Evolutionary conservation across 2,888 invertebrate genomes (phyloP), one percentile per base, ranked within the genome.

Genomic region (Steinernema hermaphroditum): DNA sequence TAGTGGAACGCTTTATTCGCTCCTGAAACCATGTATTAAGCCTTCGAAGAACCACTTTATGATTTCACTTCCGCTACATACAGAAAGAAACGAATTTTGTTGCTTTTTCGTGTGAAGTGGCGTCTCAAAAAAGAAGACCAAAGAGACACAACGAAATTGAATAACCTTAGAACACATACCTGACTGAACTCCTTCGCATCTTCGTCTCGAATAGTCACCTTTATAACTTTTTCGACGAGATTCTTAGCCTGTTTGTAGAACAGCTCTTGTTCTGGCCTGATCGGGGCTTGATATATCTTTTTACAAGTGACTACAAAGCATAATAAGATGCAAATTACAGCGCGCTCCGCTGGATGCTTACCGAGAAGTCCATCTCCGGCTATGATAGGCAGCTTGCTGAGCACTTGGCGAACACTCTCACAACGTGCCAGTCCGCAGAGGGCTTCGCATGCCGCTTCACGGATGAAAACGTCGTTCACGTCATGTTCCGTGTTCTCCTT

Each of bases 221-320:
- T 79, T 8, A 81, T 81, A n/a, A 85, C 82, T 6, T 75, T 71
- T 87, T 95, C 94, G 75, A 98, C 90, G 46, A 98, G 88, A 83
- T 94, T 93, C 14, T 94, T 88, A 0, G 95, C 96, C 87, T 94
- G 93, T 85, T 93, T 94, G 88, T 96, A 96, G 87, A 98, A 98
- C 88, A 92, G 91, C 0, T 94, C 93, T 88, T 98, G 97, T 84
- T 96, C 96, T 79, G 93, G 92, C 0, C 95, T 90, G 88, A 95
- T 27, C 62, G 62, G 62, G 9, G 62, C 62, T 32, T 62, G 62
- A 16, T 62, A 16, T 16, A 62, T 62, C 62, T 62, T 62, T 32
- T 62, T 62, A 32, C 62, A 68, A 44, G 29, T 19, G 19, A 50
- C 27, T 22, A 6, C 12, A 44, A 32, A 34, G 16, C 9, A 62